These are phyloP conservation scores for Drosophila pruinosa DNA, from an alignment of 1,140 invertebrate genomes.

Conservation along the genomic window DNA sequence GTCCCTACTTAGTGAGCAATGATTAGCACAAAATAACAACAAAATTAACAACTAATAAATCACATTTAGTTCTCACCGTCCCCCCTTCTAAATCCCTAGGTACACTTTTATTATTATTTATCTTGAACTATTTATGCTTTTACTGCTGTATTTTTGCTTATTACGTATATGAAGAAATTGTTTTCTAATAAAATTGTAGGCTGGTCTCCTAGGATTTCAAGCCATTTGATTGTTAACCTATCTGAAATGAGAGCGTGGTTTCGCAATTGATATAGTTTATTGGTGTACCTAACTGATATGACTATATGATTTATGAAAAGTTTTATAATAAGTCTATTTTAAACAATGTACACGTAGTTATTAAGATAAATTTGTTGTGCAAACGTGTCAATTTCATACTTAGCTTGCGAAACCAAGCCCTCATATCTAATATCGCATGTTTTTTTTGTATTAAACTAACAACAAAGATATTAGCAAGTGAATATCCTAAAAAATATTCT, in stretches of 20 bases:
- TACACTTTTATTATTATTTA: constrained; percentile 3
- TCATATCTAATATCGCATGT: constrained; percentile 57
- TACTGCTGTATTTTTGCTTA: constrained; percentile 57
- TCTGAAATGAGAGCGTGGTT: constrained; percentile 4
- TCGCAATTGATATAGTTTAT: no score
- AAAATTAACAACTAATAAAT: constrained; percentile 28
- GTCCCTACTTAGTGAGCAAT: constrained; percentile 15
- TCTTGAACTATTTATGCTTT: not conserved
- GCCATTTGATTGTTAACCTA: constrained; percentile 15
- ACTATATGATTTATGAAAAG: no score
- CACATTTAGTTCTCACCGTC: constrained; percentile 54
- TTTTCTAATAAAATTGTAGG: constrained; percentile 27
- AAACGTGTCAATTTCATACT: no score
- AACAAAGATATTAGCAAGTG: constrained; percentile 44
- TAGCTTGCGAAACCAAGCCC: constrained; percentile 2
- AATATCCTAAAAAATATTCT: constrained; percentile 44
- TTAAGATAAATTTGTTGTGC: not conserved
- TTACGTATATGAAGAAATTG: not conserved
- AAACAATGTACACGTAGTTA: not conserved
- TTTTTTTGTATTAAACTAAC: constrained; percentile 63
- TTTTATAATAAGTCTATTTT: not conserved
- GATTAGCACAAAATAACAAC: constrained; percentile 7
- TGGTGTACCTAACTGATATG: not conserved
- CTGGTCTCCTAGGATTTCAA: constrained; percentile 28
- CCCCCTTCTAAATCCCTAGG: constrained; percentile 18